phyloP scores from a whole-genome alignment of 2,888 invertebrate genomes.

The Neoscelio sp. region DNA sequence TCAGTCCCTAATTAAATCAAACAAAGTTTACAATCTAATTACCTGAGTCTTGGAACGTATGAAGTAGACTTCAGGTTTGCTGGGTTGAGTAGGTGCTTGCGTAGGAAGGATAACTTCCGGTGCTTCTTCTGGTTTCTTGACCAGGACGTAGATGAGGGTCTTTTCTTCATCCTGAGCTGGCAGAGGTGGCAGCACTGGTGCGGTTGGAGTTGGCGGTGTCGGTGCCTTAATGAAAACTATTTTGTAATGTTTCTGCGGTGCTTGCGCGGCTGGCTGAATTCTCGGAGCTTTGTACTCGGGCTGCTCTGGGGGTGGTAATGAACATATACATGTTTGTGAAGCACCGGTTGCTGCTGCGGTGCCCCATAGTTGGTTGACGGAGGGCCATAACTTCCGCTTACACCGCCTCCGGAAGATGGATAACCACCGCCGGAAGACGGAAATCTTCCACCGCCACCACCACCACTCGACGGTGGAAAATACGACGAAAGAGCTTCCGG shows the following conservation, averaged over 20 bases:
- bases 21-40: conserved; percentile 57
- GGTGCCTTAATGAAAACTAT: conserved; percentile 92
- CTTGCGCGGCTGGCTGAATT: conserved; percentile 82
- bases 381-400: conserved; percentile 71
- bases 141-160: conserved; percentile 93
- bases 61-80: conserved; percentile 95
- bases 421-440: conserved; percentile 54
- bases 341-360: conserved; percentile 88
- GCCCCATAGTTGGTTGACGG: conserved; percentile 81
- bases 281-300: conserved; percentile 89
- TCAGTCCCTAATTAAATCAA: no score
- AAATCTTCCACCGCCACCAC: conserved; percentile 61
- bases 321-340: conserved; percentile 96
- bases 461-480: conserved; percentile 80
- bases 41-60: conserved; percentile 95
- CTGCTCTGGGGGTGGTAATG: conserved; percentile 93
- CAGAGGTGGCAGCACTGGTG: conserved; percentile 83
- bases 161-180: conserved; percentile 95
- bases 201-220: conserved; percentile 84
- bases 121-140: conserved; percentile 94
- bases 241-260: conserved; percentile 92
- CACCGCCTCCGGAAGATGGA: conserved; percentile 37
- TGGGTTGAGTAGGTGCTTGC: conserved; percentile 92
- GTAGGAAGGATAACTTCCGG: conserved; percentile 92
- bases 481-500: conserved; percentile 86